These are phyloP conservation scores for Thecocarcelia acutangulata DNA, from an alignment of 2,888 invertebrate species.

Conservation along the genomic window DNA sequence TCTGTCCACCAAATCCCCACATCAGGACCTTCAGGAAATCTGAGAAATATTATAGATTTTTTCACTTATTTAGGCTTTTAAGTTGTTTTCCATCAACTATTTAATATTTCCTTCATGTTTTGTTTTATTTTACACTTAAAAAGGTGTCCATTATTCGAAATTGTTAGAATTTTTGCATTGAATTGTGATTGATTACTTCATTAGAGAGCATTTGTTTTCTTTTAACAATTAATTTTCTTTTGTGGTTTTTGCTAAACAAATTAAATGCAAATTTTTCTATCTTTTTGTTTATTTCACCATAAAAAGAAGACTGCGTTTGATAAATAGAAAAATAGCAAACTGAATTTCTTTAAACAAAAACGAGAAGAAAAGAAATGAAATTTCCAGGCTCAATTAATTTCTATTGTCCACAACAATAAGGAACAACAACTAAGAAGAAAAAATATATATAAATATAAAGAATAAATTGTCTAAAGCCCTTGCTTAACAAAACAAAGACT, in stretches of 20 bases:
- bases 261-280: constrained; percentile 58
- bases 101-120: too few species aligned
- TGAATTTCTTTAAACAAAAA: constrained; percentile 13
- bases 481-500: constrained; percentile 19
- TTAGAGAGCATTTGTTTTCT: constrained; percentile 15
- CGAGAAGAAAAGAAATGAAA: constrained; percentile 29
- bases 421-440: not conserved
- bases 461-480: constrained; percentile 41
- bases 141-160: too few species aligned
- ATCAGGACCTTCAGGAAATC: too few species aligned
- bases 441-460: not conserved
- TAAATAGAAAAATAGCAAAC: not conserved
- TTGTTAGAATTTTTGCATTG: too few species aligned
- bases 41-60: too few species aligned
- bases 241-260: not conserved
- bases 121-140: too few species aligned
- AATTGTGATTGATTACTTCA: constrained; percentile 27
- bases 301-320: constrained; percentile 1
- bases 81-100: too few species aligned
- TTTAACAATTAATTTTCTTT: constrained; percentile 12
- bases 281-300: constrained; percentile 1
- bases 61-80: too few species aligned
- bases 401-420: constrained; percentile 50
- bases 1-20: too few species aligned
- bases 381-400: constrained; percentile 62